Base-by-base conservation (phyloP, 2,797 vertebrate species). In the Cryptoprocta ferox region DNA sequence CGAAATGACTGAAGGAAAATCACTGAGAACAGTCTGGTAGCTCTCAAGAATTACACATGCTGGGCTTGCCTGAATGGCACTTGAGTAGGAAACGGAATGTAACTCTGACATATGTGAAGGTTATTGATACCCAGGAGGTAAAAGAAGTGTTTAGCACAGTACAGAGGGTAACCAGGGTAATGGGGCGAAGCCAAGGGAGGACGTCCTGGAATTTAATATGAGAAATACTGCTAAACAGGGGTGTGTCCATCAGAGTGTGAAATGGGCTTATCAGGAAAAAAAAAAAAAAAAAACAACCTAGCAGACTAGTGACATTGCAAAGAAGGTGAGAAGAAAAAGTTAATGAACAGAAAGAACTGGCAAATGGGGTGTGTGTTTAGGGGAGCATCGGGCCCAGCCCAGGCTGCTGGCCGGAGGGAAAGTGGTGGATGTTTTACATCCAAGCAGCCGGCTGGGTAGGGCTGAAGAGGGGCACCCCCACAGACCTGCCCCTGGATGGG, bases 191-290 rank as follows among this genome's bases (percentile, higher is more conserved):
- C 89, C 18, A 30, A 75, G 61, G 50, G 89, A 95, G 70, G 84
- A 39, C 0, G 0, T 73, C 14, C 91, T 94, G 71, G 93, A 82
- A 84, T 96, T 87, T 93, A 66, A 76, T 68, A 87, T 89, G 45
- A 96, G 95, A 96, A 90, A 95, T 70, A n/a, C 78, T 71, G 96
- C 42, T 73, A 56, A 65, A 76, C 16, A 24, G 61, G 26, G 70
- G 19, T 32, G 35, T 68, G 53, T 65, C 73, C 48, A 59, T 70
- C 85, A 61, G 84, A 91, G 85, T 91, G 95, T 92, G 82, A 97
- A 95, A 91, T 91, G 73, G 37, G 88, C 79, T 97, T 93, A 83
- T 45, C 37, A 32, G 71, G 6, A 65, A 66, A 71, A 66, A 12
- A 13, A 63, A 63, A 28, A 75, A 28, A 28, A 3, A n/a, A 32